Conservation (phyloP, 2,113 vertebrate species). For the Pao palembangensis region DNA sequence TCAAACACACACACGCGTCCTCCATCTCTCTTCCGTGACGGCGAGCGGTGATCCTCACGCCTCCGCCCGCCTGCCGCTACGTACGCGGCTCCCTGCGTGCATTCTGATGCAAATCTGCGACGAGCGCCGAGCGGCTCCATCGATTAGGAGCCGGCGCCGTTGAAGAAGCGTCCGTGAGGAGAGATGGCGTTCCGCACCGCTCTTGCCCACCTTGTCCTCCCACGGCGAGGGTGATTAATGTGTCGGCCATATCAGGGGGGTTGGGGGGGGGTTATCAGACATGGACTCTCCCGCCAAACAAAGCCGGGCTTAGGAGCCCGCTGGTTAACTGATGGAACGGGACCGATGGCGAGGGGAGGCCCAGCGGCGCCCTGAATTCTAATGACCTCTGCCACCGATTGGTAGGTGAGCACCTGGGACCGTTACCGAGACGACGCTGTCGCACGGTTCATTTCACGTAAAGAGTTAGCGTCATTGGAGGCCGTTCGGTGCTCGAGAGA, state of each 20-base stretch:
- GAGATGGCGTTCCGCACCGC: conserved; percentile 32
- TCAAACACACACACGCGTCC: not conserved
- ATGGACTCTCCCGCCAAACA: conserved; percentile 61
- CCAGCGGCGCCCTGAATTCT: conserved; percentile 37
- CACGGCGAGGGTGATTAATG: conserved; percentile 67
- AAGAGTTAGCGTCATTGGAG: no score
- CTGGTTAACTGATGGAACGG: conserved; percentile 69
- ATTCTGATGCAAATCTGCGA: conserved; percentile 30
- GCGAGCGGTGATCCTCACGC: conserved; percentile 9
- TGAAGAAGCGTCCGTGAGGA: conserved; percentile 48
- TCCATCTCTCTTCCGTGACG: not conserved
- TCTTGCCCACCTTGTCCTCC: conserved; percentile 58
- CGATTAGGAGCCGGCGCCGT: conserved; percentile 46
- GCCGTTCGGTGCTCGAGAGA: no score
- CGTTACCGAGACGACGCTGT: not conserved
- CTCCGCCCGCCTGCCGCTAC: conserved; percentile 23
- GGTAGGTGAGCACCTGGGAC: conserved; percentile 10
- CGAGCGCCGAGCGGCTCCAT: conserved; percentile 36
- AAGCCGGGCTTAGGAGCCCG: conserved; percentile 56
- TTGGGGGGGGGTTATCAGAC: conserved; percentile 62
- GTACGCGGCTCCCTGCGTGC: conserved; percentile 26
- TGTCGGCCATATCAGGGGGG: conserved; percentile 54
- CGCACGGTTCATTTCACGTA: no score
- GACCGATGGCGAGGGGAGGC: conserved; percentile 42
- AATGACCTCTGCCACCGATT: conserved; percentile 36